These are phyloP conservation scores for Cataglyphis livida DNA, from an alignment of 2,888 invertebrate genomes.

Conservation along the genomic window DNA sequence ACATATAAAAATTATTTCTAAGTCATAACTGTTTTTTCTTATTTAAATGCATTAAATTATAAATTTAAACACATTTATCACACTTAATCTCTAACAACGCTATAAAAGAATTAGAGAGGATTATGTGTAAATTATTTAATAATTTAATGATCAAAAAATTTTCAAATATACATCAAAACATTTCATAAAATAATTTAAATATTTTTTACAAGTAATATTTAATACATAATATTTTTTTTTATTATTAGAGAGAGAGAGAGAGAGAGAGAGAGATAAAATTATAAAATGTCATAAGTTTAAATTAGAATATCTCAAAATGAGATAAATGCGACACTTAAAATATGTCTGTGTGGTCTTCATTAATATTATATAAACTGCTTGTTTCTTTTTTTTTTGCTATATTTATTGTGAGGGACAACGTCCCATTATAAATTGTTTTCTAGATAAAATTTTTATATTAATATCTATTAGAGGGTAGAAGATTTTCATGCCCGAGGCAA, in stretches of 20 bases:
- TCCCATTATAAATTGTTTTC: slow-evolving; percentile 5
- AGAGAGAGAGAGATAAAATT: not conserved
- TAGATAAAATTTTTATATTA: slow-evolving; percentile 22
- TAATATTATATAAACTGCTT: slow-evolving; percentile 3
- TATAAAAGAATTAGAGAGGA: not conserved
- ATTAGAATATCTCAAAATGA: not conserved
- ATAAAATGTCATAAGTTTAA: slow-evolving; percentile 17
- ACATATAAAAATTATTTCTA: slow-evolving; percentile 7
- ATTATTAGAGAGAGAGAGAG: not conserved
- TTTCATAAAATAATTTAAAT: not conserved
- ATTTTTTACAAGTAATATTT: not conserved
- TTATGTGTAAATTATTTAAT: not conserved
- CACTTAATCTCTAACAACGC: not conserved
- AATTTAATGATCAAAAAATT: not conserved
- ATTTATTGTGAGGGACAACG: not conserved
- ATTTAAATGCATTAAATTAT: not conserved
- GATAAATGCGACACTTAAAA: not conserved
- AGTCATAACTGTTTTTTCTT: not conserved
- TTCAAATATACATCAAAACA: not conserved
- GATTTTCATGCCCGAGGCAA: not conserved
- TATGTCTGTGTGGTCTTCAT: not conserved
- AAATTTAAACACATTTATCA: not conserved
- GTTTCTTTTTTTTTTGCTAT: no score
- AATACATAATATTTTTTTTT: not conserved
- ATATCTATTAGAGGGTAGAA: slow-evolving; percentile 26